Evolutionary conservation across 1,140 invertebrate genomes (phyloP).

Genomic region (Sarcophaga bullata): DNA sequence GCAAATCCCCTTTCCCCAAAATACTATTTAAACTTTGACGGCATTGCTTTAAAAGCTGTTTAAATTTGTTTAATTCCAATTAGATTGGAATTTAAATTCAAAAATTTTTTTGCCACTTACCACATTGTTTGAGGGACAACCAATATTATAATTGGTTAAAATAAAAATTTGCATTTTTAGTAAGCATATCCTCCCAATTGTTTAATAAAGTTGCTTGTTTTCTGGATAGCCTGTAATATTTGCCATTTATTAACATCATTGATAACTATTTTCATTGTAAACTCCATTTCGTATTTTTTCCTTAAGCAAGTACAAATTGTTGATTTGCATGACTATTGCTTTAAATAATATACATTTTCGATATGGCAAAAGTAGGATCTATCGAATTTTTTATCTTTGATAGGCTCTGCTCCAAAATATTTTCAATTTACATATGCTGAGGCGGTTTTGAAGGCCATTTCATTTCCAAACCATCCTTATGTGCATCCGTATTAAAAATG

Average conservation of each 20-base stretch:
- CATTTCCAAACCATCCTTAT: constrained; percentile 47
- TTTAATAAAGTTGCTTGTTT: constrained; percentile 48
- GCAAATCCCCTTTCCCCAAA: constrained; percentile 57
- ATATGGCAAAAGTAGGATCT: constrained; percentile 54
- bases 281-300: constrained; percentile 50
- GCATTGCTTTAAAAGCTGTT: constrained; percentile 52
- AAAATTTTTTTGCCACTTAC: constrained; percentile 31
- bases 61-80: neutral
- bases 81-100: neutral
- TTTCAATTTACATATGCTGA: constrained; percentile 47
- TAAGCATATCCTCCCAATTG: constrained; percentile 58
- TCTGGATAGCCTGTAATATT: constrained; percentile 57
- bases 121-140: constrained; percentile 57
- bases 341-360: constrained; percentile 54
- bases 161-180: constrained; percentile 60
- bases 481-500: constrained; percentile 54
- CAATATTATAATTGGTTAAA: constrained; percentile 54
- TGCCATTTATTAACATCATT: constrained; percentile 52
- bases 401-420: constrained; percentile 49
- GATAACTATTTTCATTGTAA: constrained; percentile 50
- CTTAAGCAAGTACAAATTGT: constrained; percentile 51
- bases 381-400: constrained; percentile 44
- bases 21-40: constrained; percentile 57
- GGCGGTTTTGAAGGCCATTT: constrained; percentile 39
- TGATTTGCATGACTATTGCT: constrained; percentile 48